Conservation (phyloP, 64 coral and sea anemone species). For the Stichodactyla mertensii region DNA sequence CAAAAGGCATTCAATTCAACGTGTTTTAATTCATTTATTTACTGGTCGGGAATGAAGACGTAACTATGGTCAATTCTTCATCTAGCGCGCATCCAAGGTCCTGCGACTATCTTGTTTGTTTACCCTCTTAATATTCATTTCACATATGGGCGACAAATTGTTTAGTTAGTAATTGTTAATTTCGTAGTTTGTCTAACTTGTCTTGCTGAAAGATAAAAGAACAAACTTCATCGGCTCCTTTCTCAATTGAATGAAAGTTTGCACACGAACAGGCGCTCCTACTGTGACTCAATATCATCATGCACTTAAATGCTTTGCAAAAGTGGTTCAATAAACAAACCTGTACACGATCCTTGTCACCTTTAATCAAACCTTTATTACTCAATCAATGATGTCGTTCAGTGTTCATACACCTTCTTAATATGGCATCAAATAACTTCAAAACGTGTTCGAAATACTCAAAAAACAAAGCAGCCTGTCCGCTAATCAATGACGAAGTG, state of each 20-base stretch:
- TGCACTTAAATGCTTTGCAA: slow-evolving; percentile 3
- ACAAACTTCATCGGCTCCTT: too few species aligned
- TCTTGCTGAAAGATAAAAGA: neutral
- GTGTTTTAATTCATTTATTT: neutral
- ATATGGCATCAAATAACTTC: neutral
- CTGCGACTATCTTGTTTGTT: neutral
- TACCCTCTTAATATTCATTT: neutral
- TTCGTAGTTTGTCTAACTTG: neutral
- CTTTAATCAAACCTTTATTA: slow-evolving; percentile 9
- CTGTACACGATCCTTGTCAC: slow-evolving; percentile 1
- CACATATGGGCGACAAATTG: slow-evolving; percentile 3
- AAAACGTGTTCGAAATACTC: slow-evolving; percentile 15
- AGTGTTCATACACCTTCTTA: neutral
- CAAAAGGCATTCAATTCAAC: neutral
- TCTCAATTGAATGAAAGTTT: too few species aligned
- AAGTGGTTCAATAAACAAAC: slow-evolving; percentile 9
- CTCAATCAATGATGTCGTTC: slow-evolving; percentile 9
- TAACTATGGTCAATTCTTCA: neutral
- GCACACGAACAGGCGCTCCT: neutral
- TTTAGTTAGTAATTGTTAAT: slow-evolving; percentile 3
- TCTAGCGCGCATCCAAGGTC: neutral
- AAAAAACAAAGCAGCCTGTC: slow-evolving; percentile 5
- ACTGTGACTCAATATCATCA: neutral
- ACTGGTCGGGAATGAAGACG: neutral
- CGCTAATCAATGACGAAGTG: neutral